Base-by-base conservation (phyloP, 2,888 invertebrate species). In the Microctonus hyperodae region DNA sequence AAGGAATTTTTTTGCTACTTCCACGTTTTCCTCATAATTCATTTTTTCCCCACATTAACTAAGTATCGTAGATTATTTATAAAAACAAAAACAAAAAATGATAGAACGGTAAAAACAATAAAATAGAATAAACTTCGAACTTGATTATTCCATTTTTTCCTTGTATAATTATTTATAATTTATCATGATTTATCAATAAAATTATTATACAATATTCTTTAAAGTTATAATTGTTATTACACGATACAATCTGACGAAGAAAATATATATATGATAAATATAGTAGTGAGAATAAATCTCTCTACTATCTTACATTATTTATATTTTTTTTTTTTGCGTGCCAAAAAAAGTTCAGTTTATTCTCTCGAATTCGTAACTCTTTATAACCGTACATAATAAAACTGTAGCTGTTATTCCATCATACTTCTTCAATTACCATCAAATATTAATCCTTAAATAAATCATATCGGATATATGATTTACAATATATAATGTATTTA, bases 151-250 rank as follows among this genome's bases (percentile, higher is more conserved):
- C 77, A 69, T 72, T 64, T 67, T 66, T 76, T 76, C 72, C 72
- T 76, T 74, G 76, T 76, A 78, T 80, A 79, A 79, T 81, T 72
- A 78, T 79, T 79, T 76, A 79, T 81, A 81, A 80, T 80, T 81
- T 79, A 80, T 78, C 76, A 79, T 77, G 79, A 79, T 76, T 80
- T 77, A 78, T 81, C 76, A 78, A 81, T 82, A 81, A 81, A 83
- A 83, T 82, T 81, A 83, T 82, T 83, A 83, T 83, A 82, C 82
- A 82, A 79, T 80, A 80, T 80, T 76, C 75, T 81, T 79, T 75
- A 78, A 78, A 81, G 77, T 79, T 78, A 80, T 74, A 79, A 77
- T 75, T 81, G 78, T 82, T 81, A 80, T 73, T 81, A 82, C 78
- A 80, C 76, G 78, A 77, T 81, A 80, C 77, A 77, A 78, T 74